phyloP scores from a whole-genome alignment of 2,113 vertebrate species.

The Forbesichthys agassizii region DNA sequence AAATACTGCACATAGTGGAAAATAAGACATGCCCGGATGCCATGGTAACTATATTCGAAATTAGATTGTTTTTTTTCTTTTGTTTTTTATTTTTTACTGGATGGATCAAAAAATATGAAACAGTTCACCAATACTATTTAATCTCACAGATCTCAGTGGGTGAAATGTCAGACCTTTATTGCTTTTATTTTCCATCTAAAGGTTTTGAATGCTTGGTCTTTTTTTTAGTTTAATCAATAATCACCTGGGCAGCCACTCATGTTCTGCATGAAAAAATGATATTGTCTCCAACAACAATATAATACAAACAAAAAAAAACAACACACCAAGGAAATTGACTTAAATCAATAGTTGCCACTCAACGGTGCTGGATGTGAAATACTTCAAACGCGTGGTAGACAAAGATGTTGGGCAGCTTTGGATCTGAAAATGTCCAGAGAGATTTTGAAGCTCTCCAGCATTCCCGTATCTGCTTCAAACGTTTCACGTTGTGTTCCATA shows the following conservation, averaged over 20 bases:
- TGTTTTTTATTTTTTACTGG: not conserved
- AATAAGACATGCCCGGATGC: too few species aligned
- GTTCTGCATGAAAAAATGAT: constrained; percentile 59
- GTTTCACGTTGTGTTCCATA: too few species aligned
- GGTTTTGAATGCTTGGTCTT: constrained; percentile 39
- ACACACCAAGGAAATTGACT: constrained; percentile 35
- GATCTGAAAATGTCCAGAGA: too few species aligned
- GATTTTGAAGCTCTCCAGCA: too few species aligned
- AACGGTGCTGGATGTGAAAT: not conserved
- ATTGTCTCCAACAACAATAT: not conserved
- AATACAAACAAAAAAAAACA: constrained; percentile 29
- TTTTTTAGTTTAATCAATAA: constrained; percentile 58
- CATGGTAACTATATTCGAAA: not conserved
- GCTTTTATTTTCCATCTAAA: constrained; percentile 56
- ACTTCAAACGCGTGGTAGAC: not conserved
- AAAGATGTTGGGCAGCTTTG: not conserved
- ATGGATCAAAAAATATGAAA: constrained; percentile 7
- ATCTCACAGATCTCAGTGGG: constrained; percentile 41
- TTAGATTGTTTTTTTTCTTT: not conserved
- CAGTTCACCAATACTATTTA: constrained; percentile 25
- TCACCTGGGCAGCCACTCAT: constrained; percentile 62
- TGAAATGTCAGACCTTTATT: constrained; percentile 41
- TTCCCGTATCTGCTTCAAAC: too few species aligned
- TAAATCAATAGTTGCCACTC: constrained; percentile 7
- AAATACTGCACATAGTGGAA: too few species aligned